Conservation (phyloP, 2,797 vertebrate species). For the Vireo griseus region DNA sequence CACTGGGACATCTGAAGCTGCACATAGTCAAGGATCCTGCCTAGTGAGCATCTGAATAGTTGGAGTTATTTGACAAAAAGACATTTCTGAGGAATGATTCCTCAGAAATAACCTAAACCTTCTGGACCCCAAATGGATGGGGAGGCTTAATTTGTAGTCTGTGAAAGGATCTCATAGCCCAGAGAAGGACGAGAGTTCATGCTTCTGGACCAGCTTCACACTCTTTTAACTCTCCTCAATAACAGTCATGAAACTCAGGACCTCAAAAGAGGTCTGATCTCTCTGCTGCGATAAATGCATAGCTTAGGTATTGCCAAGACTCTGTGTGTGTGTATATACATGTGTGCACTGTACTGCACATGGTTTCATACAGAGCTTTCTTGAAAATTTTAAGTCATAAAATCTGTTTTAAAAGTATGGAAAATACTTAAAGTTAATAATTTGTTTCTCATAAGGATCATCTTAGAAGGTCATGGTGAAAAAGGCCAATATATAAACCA, state of each 20-base stretch:
- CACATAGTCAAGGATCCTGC: background rate
- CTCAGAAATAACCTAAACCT: background rate
- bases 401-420: background rate
- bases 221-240: background rate
- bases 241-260: background rate
- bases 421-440: background rate
- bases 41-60: background rate
- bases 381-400: background rate
- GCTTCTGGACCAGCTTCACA: background rate
- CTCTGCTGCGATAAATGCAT: background rate
- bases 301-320: background rate
- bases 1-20: background rate
- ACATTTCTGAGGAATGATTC: background rate
- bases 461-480: background rate
- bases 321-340: rapidly evolving
- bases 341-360: background rate
- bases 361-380: background rate
- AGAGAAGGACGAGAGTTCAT: background rate
- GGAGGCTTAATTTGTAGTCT: background rate
- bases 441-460: background rate
- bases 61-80: background rate
- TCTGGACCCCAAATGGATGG: background rate
- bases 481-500: background rate
- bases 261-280: background rate
- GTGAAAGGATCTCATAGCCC: background rate